Conservation (phyloP, 2,888 invertebrate genomes). For the Drosophila glabriapex region DNA sequence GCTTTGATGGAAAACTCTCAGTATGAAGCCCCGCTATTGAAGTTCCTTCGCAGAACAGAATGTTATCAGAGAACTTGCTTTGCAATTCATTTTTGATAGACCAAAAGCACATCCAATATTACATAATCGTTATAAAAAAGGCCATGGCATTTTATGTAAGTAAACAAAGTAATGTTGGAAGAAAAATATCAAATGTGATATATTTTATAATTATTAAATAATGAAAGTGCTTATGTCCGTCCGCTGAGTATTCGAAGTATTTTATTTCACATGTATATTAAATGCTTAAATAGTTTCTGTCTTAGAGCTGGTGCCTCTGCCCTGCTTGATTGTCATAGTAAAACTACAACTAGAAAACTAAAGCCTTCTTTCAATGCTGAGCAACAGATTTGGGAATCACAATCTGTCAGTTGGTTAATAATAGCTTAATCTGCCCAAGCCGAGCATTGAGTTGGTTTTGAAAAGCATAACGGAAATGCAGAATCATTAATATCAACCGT, state of each 20-base stretch:
- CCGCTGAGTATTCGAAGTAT: too few relatives aligned
- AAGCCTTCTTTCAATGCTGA: background rate
- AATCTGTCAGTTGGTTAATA: background rate
- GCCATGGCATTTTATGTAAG: too few relatives aligned
- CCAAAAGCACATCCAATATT: too few relatives aligned
- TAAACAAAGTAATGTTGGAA: background rate
- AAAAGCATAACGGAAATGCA: constrained; percentile 44
- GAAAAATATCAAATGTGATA: background rate
- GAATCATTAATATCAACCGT: constrained; percentile 35
- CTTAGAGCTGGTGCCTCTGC: too few relatives aligned
- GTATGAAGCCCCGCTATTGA: background rate
- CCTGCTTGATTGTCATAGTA: too few relatives aligned
- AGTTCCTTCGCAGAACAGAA: background rate
- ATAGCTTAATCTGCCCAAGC: background rate
- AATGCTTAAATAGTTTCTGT: too few relatives aligned
- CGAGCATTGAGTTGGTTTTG: constrained; percentile 12
- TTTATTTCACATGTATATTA: too few relatives aligned
- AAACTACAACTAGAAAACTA: too few relatives aligned
- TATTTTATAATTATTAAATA: background rate
- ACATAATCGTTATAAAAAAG: background rate
- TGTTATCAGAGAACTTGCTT: background rate
- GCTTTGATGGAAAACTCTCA: background rate
- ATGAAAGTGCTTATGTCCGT: too few relatives aligned
- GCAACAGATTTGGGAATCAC: background rate
- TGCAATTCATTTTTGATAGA: background rate